Conservation (phyloP, 2,888 invertebrate species). For the Drosophila mulleri region DNA sequence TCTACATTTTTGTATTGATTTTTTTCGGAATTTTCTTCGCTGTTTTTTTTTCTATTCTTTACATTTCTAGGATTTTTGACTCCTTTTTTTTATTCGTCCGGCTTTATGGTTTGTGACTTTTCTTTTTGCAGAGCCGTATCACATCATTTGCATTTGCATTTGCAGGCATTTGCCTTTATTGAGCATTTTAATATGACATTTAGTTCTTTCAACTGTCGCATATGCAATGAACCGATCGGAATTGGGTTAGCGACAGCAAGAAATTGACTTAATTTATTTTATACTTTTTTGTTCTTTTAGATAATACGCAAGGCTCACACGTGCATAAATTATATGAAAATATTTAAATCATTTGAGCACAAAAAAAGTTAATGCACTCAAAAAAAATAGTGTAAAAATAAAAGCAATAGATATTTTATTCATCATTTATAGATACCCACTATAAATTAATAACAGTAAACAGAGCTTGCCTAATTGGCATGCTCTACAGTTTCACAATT, state of each 20-base stretch:
- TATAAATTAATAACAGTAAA: background rate
- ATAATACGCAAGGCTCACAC: background rate
- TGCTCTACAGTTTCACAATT: background rate
- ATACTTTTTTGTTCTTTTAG: too few species aligned
- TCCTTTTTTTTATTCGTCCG: background rate
- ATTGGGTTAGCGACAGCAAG: background rate
- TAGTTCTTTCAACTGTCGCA: constrained; percentile 11
- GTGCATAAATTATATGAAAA: background rate
- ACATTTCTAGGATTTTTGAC: background rate
- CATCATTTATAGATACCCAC: too few species aligned
- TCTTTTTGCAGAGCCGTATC: constrained; percentile 13
- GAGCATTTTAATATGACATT: constrained; percentile 3
- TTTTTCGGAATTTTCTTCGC: background rate
- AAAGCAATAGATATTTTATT: background rate
- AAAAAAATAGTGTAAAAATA: background rate
- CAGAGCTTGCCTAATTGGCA: background rate
- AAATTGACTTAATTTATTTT: background rate
- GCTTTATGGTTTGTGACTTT: constrained; percentile 29
- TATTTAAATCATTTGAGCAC: background rate
- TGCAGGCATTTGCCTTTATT: constrained; percentile 22
- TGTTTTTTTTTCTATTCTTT: background rate
- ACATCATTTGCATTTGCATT: constrained; percentile 24
- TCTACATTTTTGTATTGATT: background rate
- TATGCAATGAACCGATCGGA: constrained; percentile 13
- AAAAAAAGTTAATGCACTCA: background rate